Evolutionary conservation across 2,888 invertebrate genomes (phyloP).

Genomic region (Heterodera filipjevi): DNA sequence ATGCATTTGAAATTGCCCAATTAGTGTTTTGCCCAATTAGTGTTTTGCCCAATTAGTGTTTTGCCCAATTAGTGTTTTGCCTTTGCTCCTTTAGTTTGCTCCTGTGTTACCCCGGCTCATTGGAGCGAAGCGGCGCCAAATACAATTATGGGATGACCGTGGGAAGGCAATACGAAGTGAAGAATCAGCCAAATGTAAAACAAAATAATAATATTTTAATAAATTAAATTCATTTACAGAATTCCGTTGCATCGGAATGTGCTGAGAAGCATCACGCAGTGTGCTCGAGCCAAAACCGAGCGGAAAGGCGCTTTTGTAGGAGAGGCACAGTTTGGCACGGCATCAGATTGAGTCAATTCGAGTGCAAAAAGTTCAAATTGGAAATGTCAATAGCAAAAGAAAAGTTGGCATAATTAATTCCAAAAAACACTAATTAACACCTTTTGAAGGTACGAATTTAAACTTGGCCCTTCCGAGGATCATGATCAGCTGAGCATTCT

Average conservation of each 20-base stretch:
- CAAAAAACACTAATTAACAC: background rate
- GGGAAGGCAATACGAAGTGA: background rate
- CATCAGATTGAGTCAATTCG: background rate
- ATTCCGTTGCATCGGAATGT: background rate
- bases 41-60: too few relatives aligned
- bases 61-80: too few relatives aligned
- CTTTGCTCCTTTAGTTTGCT: background rate
- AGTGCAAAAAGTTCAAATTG: background rate
- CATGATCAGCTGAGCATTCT: background rate
- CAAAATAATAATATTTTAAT: background rate
- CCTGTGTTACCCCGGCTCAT: background rate
- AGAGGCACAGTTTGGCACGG: background rate
- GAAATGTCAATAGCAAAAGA: background rate
- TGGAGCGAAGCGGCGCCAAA: background rate
- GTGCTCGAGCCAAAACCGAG: background rate
- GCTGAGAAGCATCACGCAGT: background rate
- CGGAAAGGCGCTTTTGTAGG: background rate
- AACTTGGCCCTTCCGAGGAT: too few relatives aligned
- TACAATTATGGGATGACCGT: background rate
- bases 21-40: too few relatives aligned
- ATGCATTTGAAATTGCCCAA: too few relatives aligned
- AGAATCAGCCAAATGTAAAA: background rate
- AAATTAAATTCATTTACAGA: background rate
- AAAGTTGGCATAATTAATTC: background rate
- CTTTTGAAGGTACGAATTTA: background rate